A percentile compares a stretch with the other conserved stretches of the same genome.
phyloP scores from a whole-genome alignment of 1,140 invertebrate genomes.

The Frieseomelitta varia region DNA sequence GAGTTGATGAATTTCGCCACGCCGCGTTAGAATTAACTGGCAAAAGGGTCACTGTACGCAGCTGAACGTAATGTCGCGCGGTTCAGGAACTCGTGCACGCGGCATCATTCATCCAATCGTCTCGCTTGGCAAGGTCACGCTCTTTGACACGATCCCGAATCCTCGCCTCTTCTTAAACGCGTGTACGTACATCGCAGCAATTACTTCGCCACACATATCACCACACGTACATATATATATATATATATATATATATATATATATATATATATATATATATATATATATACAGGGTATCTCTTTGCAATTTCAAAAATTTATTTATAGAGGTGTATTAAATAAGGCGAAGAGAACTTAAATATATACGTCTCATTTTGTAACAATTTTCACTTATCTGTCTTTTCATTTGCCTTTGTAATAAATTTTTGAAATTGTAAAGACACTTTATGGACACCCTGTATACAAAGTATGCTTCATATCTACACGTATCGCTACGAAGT shows the following conservation, averaged over 20 bases:
- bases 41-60: no score
- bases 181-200: background rate
- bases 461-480: background rate
- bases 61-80: background rate
- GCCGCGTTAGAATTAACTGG: background rate
- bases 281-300: no score
- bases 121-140: background rate
- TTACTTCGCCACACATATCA: background rate
- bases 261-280: no score
- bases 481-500: background rate
- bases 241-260: background rate
- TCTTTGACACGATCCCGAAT: conserved; percentile 1
- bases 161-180: no score
- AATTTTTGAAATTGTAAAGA: no score
- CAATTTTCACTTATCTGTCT: no score
- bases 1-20: background rate
- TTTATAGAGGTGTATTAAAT: no score
- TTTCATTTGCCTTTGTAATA: no score
- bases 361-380: no score
- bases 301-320: no score
- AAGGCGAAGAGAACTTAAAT: no score
- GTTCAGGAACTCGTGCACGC: background rate
- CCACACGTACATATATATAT: background rate
- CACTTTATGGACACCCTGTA: no score
- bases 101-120: conserved; percentile 4